Evolutionary conservation across 1,140 invertebrate species (phyloP), one percentile per base, ranked within the genome.

Genomic region (Penaeus chinensis): DNA sequence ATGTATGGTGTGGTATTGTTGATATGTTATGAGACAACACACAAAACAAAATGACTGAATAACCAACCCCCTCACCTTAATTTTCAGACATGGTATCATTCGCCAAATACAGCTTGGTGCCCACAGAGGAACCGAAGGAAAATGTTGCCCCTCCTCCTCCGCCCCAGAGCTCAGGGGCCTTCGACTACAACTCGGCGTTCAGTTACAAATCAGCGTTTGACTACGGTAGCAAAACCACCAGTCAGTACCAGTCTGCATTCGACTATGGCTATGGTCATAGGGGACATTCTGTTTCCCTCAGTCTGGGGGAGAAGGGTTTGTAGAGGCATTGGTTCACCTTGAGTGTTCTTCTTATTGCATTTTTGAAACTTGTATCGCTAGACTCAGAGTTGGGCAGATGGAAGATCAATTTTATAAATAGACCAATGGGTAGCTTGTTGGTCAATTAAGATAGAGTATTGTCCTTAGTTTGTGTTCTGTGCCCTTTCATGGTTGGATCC

Each of bases 191-290:
- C 78, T 87, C 86, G 11, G 86, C 86, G 60, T 87, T 87, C 79
- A 87, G 86, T 81, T 87, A 87, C 81, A 87, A 87, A 54, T 87
- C 86, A 32, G 86, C 86, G 47, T 87, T 87, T 66, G 86, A 87
- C 80, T 87, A 87, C 74, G 81, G 69, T 32, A 32, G 27, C 27
- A 87, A 87, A 87, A 27, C 86, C 66, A 65, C 86, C 42, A 87
- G 86, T 87, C 86, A 87, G 86, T 87, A 87, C 86, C 86, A 87
- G 86, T 82, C 80, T 61, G 86, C 80, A 77, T 87, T 87, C 86
- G 86, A 87, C 86, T 87, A 87, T 87, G 86, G 86, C 86, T 87
- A 87, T 87, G 86, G 86, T 82, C 86, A 82, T 60, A 87, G 86
- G 71, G 69, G 32, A 76, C 80, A 87, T 74, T 87, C 86, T 82